Base-by-base conservation (phyloP, 2,888 invertebrate genomes). In the Cryptocheilus praepositus region DNA sequence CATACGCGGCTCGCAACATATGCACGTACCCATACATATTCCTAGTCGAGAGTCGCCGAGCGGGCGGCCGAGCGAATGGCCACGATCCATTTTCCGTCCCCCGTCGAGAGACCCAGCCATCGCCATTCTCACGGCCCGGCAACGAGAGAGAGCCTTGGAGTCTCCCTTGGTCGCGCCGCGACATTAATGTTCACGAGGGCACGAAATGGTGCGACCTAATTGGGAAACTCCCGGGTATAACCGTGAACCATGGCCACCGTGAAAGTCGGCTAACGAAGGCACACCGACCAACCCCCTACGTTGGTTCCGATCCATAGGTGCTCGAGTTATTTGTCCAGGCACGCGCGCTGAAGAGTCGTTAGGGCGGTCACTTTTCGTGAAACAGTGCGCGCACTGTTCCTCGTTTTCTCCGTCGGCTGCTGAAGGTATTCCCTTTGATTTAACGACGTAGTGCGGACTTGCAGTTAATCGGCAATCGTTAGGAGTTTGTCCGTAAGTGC, bases 171-270 rank as follows among this genome's bases (percentile, higher is more conserved):
- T 67, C 60, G 60, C 52, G 66, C 63, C 65, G 63, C 64, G 70
- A 73, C 64, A 70, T 71, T 76, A 77, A 76, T 73, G 67, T 70
- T 77, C 73, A 70, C 65, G 64, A 64, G 65, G 65, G 61, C 67
- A 67, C 68, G 71, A 73, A 78, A 78, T 64, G 71, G 64, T 64
- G 65, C 71, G 69, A 79, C 70, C 72, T 76, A 79, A 79, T 76
- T 76, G 74, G 65, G 70, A 76, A 79, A 79, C 79, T 79, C 70
- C 56, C 54, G 46, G 36, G 60, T 51, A 67, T 70, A 77, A 77
- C 77, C 70, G 66, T 67, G 64, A 62, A 59, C 57, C 63, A 46
- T 18, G 54, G 56, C 61, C 36, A 49, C 60, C 59, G 46, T 61
- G 71, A 71, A 76, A 78, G 79, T 76, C 73, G 61, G 61, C 67